Conservation (phyloP, 2,797 vertebrate species). For the Gastrophryne carolinensis region DNA sequence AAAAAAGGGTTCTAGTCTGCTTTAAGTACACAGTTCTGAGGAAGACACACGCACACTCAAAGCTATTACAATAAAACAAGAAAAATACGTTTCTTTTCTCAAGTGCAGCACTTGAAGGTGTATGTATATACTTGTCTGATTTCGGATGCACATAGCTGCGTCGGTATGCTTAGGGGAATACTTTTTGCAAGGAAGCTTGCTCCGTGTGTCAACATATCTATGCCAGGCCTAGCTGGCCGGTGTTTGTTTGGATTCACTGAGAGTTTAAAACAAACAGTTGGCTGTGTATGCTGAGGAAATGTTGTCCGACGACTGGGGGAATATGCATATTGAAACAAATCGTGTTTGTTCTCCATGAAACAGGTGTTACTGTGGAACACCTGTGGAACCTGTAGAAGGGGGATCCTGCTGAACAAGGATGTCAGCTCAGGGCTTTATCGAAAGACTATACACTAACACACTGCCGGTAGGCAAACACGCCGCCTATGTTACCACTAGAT, state of each 20-base stretch:
- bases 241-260: conserved; percentile 59
- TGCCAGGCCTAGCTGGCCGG: conserved; percentile 12
- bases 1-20: no score
- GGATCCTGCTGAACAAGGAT: conserved; percentile 76
- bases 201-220: not conserved
- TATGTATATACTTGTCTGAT: not conserved
- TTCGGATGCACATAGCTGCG: not conserved
- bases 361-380: conserved; percentile 64
- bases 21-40: no score
- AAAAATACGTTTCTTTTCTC: not conserved
- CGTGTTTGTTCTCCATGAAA: conserved; percentile 45
- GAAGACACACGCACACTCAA: no score
- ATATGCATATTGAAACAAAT: conserved; percentile 53
- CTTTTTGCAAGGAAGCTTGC: not conserved
- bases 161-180: not conserved
- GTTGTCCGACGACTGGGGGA: conserved; percentile 57
- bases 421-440: conserved; percentile 57
- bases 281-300: conserved; percentile 56
- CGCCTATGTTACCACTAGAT: conserved; percentile 64
- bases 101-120: not conserved
- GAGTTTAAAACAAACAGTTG: conserved; percentile 59
- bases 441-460: conserved; percentile 61
- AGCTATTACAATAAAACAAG: not conserved
- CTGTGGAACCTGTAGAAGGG: conserved; percentile 55
- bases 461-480: conserved; percentile 59